Evolutionary conservation across 2,113 vertebrate species (phyloP), one percentile per base, ranked within the genome.

Genomic region (Sitta europaea): DNA sequence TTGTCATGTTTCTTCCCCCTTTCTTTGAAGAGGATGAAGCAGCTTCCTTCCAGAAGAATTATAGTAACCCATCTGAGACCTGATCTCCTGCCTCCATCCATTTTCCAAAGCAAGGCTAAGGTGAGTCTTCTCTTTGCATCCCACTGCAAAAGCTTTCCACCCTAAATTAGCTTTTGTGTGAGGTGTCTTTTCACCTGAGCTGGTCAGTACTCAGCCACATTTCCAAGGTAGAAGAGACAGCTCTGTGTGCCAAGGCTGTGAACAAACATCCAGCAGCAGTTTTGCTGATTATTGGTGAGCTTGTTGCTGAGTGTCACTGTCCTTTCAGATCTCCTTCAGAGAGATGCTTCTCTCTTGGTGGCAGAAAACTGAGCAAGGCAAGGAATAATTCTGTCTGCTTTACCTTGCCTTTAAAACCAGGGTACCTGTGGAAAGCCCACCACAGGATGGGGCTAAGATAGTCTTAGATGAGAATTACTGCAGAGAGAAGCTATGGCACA

Each of bases 11-110:
- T 70, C 23, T 81, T 67, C 24, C 7, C 27, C 42, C 17, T 74
- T 93, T 24, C 20, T 93, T 85, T 87, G 82, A 87, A 96, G 84
- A 91, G 91, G 70, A 20, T 96, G 91, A 96, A 97, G 62, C 65
- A 95, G 45, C 61, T 96, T 76, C 91, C 89, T 91, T 96, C 87
- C 50, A 78, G 93, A 91, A 96, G 93, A 92, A 81, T 95, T 51
- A 75, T 95, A 85, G 3, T 45, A 91, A 96, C 73, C 2, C 89
- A 90, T 66, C 42, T 96, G 23, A 36, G 25, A 57, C 70, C 80
- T 54, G 40, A 75, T 65, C 1, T 51, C 20, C 40, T 96, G 54
- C 77, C 86, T 20, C 58, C 27, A 1, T 95, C 93, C 19, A 36
- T 95, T 75, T n/a, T 95, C 33, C 84, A 96, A 85, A 85, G 47